Evolutionary conservation across 2,797 vertebrate species (phyloP).

Genomic region (Nannoperca australis): DNA sequence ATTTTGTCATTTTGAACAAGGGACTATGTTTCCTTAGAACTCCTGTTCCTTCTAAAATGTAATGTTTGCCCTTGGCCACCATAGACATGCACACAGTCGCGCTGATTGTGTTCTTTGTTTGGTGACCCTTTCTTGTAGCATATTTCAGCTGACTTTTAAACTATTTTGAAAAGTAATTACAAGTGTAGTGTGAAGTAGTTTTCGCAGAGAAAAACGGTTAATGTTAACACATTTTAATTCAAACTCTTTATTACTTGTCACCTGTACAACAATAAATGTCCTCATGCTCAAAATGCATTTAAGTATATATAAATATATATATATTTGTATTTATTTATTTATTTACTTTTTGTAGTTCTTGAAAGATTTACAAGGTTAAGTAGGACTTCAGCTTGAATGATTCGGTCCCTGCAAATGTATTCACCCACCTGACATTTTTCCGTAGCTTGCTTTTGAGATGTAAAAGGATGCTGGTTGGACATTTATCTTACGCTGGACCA

Average conservation of each 20-base stretch:
- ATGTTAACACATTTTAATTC: conserved; percentile 36
- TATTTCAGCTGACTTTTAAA: conserved; percentile 53
- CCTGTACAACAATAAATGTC: conserved; percentile 59
- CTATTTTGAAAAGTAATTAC: conserved; percentile 53
- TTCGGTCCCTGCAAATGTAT: conserved; percentile 11
- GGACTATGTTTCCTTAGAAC: conserved; percentile 66
- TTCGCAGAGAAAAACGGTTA: conserved; percentile 19
- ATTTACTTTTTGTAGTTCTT: conserved; percentile 35
- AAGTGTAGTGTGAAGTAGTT: conserved; percentile 42
- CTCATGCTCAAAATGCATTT: conserved; percentile 11
- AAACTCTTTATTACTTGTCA: conserved; percentile 51
- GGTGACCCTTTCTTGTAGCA: conserved; percentile 54
- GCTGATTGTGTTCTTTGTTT: conserved; percentile 63
- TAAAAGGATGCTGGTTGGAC: not conserved
- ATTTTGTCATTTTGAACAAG: conserved; percentile 69
- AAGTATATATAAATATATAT: not conserved
- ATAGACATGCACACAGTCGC: conserved; percentile 56
- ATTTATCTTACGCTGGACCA: not conserved
- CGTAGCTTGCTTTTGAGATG: not conserved
- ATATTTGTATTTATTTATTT: not conserved
- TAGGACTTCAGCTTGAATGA: conserved; percentile 29
- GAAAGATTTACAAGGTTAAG: conserved; percentile 53
- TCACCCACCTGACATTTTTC: not conserved
- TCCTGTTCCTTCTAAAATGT: conserved; percentile 57
- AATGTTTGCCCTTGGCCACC: conserved; percentile 69